phyloP scores from a whole-genome alignment of 2,797 vertebrate genomes.

The Meda fulgida region DNA sequence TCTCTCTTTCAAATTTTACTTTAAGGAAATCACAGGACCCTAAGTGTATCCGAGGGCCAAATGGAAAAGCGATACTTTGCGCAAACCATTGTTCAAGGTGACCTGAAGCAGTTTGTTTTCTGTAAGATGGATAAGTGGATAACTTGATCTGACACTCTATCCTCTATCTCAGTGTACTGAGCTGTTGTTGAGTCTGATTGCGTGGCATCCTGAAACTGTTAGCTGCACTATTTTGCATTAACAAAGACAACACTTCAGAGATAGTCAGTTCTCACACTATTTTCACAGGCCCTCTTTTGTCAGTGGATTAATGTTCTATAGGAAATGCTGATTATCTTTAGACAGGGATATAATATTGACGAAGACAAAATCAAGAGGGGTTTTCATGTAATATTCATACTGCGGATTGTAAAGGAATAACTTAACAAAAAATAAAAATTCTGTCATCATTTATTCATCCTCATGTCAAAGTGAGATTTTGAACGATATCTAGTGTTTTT shows the following conservation, averaged over 20 bases:
- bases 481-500: background rate
- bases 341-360: background rate
- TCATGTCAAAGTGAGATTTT: background rate
- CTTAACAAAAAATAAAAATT: background rate
- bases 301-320: background rate
- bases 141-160: conserved; percentile 36
- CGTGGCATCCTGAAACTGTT: background rate
- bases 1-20: conserved; percentile 43
- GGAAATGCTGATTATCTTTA: background rate
- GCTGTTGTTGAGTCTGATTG: conserved; percentile 5
- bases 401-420: background rate
- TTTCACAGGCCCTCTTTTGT: background rate
- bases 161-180: background rate
- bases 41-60: background rate
- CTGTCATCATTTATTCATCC: background rate
- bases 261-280: background rate
- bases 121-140: conserved; percentile 32
- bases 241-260: conserved; percentile 4
- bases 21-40: conserved; percentile 22
- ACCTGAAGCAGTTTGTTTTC: conserved; percentile 30
- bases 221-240: conserved; percentile 26
- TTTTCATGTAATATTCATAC: background rate
- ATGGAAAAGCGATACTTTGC: background rate
- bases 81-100: conserved; percentile 30
- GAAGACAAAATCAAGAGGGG: background rate